Conservation (phyloP, 23 tunicate species). For the Ascidia mentula region DNA sequence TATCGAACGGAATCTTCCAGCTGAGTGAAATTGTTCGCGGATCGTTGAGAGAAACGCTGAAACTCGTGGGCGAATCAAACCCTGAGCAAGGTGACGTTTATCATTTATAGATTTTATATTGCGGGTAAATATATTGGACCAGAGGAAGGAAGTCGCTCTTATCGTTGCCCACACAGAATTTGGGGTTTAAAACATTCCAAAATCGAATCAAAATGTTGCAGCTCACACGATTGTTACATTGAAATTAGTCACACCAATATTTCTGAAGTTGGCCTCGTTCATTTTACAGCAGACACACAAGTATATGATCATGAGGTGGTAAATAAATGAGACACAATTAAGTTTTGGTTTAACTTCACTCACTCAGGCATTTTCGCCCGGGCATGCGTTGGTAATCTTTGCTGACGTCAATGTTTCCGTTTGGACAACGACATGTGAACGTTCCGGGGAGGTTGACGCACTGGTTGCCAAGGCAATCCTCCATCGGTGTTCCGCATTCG, state of each 20-base stretch:
- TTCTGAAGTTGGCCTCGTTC: no score
- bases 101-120: no score
- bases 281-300: no score
- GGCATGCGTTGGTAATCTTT: slow-evolving; percentile 45
- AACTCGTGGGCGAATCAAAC: slow-evolving; percentile 67
- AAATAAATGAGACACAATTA: no score
- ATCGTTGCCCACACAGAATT: no score
- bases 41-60: slow-evolving; percentile 40
- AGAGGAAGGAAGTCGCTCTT: no score
- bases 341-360: not conserved
- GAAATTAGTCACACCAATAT: no score
- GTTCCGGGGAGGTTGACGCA: slow-evolving; percentile 59
- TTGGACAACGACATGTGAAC: slow-evolving; percentile 59
- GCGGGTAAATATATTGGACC: no score
- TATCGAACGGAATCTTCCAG: slow-evolving; percentile 70
- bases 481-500: slow-evolving; percentile 53
- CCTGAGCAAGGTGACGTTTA: slow-evolving; percentile 15
- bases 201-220: no score
- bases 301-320: no score
- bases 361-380: slow-evolving; percentile 78
- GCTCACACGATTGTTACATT: no score
- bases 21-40: slow-evolving; percentile 48
- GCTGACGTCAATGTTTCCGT: slow-evolving; percentile 62
- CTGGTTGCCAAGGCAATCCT: slow-evolving; percentile 68
- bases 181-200: no score